phyloP scores from a whole-genome alignment of 2,113 vertebrate genomes.

The Alligator mississippiensis region DNA sequence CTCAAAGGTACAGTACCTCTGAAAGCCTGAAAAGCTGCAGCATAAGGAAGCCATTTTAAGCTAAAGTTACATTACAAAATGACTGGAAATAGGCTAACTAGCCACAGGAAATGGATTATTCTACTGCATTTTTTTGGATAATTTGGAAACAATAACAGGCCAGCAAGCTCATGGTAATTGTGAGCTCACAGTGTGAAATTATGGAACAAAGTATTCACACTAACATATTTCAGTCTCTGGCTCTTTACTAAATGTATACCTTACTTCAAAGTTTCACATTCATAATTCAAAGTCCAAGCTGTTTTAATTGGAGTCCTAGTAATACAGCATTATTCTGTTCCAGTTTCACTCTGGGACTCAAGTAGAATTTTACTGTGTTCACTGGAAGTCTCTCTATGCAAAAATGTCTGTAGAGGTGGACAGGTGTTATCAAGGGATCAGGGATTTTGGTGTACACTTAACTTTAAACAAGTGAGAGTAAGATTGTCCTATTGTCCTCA shows the following conservation, averaged over 20 bases:
- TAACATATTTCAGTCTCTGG: not conserved
- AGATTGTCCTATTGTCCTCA: not conserved
- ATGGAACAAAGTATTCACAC: not conserved
- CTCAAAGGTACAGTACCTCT: not conserved
- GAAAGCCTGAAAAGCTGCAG: not conserved
- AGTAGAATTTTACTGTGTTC: not conserved
- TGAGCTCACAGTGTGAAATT: not conserved
- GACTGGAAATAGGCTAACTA: not conserved
- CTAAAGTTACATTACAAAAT: not conserved
- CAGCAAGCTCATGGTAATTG: not conserved
- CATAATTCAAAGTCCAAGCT: not conserved
- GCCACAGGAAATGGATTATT: not conserved
- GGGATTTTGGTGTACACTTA: not conserved
- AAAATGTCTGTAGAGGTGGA: not conserved
- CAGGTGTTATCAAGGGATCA: not conserved
- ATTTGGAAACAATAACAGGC: not conserved
- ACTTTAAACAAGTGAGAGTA: not conserved
- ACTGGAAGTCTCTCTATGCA: not conserved
- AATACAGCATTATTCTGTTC: fast-evolving
- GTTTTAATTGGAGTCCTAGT: not conserved
- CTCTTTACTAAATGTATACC: not conserved
- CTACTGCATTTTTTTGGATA: not conserved
- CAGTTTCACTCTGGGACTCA: not conserved
- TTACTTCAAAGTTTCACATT: not conserved
- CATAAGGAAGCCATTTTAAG: not conserved